These are phyloP conservation scores for Protaetia brevitarsis DNA, from an alignment of 1,140 invertebrate genomes.

Conservation along the genomic window DNA sequence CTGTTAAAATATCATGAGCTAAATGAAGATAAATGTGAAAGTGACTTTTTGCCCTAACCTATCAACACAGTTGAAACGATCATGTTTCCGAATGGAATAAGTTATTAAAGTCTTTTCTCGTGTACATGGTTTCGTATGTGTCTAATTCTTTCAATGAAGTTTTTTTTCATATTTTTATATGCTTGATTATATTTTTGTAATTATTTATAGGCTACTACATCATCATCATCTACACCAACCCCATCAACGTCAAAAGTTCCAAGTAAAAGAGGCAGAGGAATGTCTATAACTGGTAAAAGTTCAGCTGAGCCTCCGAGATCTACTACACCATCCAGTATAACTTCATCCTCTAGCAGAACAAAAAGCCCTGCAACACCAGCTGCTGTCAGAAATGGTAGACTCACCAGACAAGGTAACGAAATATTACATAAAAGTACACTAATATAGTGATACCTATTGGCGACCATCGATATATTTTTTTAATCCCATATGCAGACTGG, in stretches of 20 bases:
- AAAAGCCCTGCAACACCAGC: conserved; percentile 62
- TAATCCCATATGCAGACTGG: too few relatives aligned
- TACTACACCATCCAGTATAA: conserved; percentile 59
- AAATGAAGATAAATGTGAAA: too few relatives aligned
- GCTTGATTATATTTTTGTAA: background rate
- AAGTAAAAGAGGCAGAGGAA: conserved; percentile 49
- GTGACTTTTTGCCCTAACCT: too few relatives aligned
- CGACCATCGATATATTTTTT: too few relatives aligned
- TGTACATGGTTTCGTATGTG: too few relatives aligned
- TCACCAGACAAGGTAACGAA: conserved; percentile 37
- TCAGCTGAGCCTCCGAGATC: conserved; percentile 53
- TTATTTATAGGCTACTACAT: background rate
- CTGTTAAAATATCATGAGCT: too few relatives aligned
- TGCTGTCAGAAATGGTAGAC: conserved; percentile 32
- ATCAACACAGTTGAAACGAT: too few relatives aligned
- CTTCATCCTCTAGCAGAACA: conserved; percentile 58
- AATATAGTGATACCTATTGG: too few relatives aligned
- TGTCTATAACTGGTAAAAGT: conserved; percentile 40
- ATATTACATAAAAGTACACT: too few relatives aligned
- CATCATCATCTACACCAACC: conserved; percentile 10
- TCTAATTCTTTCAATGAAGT: too few relatives aligned
- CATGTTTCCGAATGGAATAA: too few relatives aligned
- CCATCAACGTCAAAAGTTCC: conserved; percentile 27
- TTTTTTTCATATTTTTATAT: background rate
- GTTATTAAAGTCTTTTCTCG: too few relatives aligned